These are phyloP conservation scores for Pygocentrus nattereri DNA, from an alignment of 2,797 vertebrate species.

Conservation along the genomic window DNA sequence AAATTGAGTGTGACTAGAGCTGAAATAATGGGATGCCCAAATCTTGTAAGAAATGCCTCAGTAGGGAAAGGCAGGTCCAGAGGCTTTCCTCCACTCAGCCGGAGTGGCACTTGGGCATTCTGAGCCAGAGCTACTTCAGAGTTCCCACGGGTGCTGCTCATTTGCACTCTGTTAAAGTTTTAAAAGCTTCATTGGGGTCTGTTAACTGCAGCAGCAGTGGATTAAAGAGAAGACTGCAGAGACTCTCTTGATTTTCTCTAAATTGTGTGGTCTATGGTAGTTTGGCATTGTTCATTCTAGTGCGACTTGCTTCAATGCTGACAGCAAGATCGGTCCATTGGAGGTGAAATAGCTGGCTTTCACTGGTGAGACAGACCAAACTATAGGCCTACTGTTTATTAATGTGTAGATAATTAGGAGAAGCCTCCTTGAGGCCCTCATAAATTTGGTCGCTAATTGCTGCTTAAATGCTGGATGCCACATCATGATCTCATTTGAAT, in stretches of 20 bases:
- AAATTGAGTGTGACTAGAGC: conserved; percentile 27
- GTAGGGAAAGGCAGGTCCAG: conserved; percentile 20
- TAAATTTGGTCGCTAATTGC: conserved; percentile 69
- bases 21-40: neutral
- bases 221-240: conserved; percentile 17
- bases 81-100: conserved; percentile 12
- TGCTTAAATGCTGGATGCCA: conserved; percentile 69
- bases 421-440: conserved; percentile 53
- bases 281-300: conserved; percentile 21
- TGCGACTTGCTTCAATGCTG: conserved; percentile 6
- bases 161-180: conserved; percentile 52
- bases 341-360: conserved; percentile 13
- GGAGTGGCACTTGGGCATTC: conserved; percentile 38
- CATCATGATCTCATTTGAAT: conserved; percentile 71
- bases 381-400: conserved; percentile 12
- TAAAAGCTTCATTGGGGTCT: conserved; percentile 48
- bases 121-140: conserved; percentile 15
- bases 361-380: neutral
- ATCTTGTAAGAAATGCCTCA: conserved; percentile 29
- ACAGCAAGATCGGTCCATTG: conserved; percentile 2
- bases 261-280: conserved; percentile 19
- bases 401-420: conserved; percentile 23
- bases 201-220: conserved; percentile 45
- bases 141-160: conserved; percentile 29
- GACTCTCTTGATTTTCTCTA: neutral